Evolutionary conservation across 2,797 vertebrate genomes (phyloP).

Genomic region (Bovichtus variegatus): DNA sequence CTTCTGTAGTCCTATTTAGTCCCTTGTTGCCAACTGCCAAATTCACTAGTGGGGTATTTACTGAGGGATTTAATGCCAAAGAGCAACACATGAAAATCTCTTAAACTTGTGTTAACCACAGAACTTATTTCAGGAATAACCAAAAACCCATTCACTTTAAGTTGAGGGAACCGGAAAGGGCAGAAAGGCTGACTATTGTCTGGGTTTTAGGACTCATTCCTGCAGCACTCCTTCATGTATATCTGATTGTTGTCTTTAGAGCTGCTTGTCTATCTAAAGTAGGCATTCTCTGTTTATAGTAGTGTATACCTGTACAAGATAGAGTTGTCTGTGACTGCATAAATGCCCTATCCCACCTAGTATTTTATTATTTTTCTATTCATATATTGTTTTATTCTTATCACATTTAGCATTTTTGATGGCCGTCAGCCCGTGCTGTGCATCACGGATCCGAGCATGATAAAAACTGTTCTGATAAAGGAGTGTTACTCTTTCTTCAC

Average conservation of each 20-base stretch:
- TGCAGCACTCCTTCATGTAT: no score
- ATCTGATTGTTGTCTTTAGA: not conserved
- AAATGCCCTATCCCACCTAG: not conserved
- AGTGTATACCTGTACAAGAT: not conserved
- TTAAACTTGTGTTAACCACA: no score
- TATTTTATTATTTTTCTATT: not conserved
- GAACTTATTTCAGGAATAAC: no score
- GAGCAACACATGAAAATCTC: no score
- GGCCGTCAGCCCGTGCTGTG: conserved; percentile 84
- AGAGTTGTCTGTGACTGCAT: not conserved
- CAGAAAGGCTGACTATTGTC: no score
- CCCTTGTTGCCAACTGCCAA: no score
- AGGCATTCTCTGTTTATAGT: not conserved
- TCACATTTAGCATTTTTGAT: conserved; percentile 80
- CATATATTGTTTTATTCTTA: conserved; percentile 21
- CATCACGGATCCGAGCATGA: conserved; percentile 78
- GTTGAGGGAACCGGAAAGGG: no score
- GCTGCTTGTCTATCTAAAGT: not conserved
- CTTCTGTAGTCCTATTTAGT: no score
- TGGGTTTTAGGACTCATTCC: no score
- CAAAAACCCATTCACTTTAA: no score
- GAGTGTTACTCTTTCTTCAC: conserved; percentile 87
- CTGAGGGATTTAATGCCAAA: no score
- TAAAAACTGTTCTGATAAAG: conserved; percentile 87
- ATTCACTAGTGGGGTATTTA: no score